Evolutionary conservation across 2,113 vertebrate species (phyloP), one percentile per base, ranked within the genome.

Genomic region (Cyrtonyx montezumae): DNA sequence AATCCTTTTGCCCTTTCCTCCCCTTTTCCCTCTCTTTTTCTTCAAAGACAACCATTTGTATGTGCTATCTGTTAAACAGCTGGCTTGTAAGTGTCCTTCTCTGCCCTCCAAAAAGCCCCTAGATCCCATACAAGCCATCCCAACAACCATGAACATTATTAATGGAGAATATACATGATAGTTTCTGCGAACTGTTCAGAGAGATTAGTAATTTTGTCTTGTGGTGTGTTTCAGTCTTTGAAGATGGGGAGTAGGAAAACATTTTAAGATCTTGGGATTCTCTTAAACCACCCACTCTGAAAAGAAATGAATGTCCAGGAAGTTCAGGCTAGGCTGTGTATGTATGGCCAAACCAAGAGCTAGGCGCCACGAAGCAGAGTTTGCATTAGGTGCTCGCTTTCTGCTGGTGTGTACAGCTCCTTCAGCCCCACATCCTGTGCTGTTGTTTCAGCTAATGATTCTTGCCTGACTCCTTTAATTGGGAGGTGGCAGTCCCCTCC

Each of bases 401-500:
- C 77, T 40, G 2, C 15, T 58, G 48, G 16, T 13, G 32, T 92
- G 45, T 89, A 91, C 49, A 78, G 59, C 73, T 79, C 77, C 79
- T 66, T 76, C 63, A 37, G 51, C 55, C 68, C 58, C 79, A 62
- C 45, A 34, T 90, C 95, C 90, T 81, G 74, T 76, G 93, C 25
- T 9, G 1, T 92, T 65, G 69, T 76, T 91, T 91, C 81, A 87
- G 77, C 62, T 88, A 84, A 91, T 61, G 86, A 91, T 81, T 92
- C 80, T 94, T 95, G 67, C 82, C 81, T 12, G 16, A 79, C 32
- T 96, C 67, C 70, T 69, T 83, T 96, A 95, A 88, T 84, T 84
- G 68, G 90, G 91, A 95, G 63, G 81, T 92, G 76, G 82, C 92
- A 86, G 87, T 84, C 55, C 51, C 55, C 93, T 94, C 87, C 56